Evolutionary conservation across 1,140 invertebrate genomes (phyloP).

Genomic region (Lasioglossum baleicum): DNA sequence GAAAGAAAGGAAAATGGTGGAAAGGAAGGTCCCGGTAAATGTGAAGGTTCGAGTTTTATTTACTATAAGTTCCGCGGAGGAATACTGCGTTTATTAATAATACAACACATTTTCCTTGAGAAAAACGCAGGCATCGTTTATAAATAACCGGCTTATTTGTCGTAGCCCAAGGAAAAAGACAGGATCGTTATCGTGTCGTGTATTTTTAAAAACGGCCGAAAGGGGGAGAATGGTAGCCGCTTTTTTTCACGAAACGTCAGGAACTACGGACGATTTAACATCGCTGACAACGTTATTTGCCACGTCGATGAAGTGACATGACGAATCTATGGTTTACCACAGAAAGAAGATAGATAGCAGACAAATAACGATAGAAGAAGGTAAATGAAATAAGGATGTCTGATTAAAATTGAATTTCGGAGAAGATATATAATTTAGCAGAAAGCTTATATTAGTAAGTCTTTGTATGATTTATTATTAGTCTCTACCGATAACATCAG

Average conservation of each 20-base stretch:
- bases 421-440: neutral
- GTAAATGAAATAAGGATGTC: neutral
- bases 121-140: conserved; percentile 25
- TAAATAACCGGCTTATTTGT: conserved; percentile 37
- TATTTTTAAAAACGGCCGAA: conserved; percentile 21
- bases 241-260: conserved; percentile 1
- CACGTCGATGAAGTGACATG: too few species aligned
- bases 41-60: conserved; percentile 28
- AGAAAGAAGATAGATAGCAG: too few species aligned
- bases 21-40: too few species aligned
- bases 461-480: too few species aligned
- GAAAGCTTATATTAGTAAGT: too few species aligned
- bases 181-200: conserved; percentile 22
- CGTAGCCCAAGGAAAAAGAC: conserved; percentile 36
- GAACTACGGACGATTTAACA: neutral
- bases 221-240: too few species aligned
- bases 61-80: conserved; percentile 14
- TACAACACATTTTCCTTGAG: conserved; percentile 26
- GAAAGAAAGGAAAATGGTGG: too few species aligned
- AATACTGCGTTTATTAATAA: conserved; percentile 36
- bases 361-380: neutral
- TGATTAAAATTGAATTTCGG: neutral
- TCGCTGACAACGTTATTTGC: neutral
- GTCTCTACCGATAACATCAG: too few species aligned
- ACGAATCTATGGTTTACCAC: too few species aligned